Evolutionary conservation across 2,797 vertebrate genomes (phyloP).

Genomic region (Fringilla coelebs): DNA sequence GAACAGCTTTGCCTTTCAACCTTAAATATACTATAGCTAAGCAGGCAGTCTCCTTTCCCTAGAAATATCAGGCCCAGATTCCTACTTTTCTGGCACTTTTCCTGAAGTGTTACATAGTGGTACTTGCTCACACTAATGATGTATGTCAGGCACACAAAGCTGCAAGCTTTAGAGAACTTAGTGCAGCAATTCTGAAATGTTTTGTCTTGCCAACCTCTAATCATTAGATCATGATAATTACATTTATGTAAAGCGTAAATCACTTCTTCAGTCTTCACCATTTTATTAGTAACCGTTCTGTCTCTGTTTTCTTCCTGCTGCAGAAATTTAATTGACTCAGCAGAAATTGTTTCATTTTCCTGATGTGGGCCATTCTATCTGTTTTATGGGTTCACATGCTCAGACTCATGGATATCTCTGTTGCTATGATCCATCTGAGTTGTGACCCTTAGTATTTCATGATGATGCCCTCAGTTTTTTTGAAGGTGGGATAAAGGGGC

Average conservation of each 20-base stretch:
- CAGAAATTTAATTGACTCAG: not conserved
- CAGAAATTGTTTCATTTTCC: not conserved
- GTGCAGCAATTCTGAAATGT: not conserved
- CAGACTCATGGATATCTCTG: not conserved
- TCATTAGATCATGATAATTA: not conserved
- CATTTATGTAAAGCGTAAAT: not conserved
- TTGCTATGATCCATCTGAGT: not conserved
- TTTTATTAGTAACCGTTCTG: not conserved
- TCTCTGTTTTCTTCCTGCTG: not conserved
- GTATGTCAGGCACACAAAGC: not conserved
- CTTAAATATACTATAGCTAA: not conserved
- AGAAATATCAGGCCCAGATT: not conserved
- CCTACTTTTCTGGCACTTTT: not conserved
- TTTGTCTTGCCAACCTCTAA: not conserved
- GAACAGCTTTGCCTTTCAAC: slow-evolving; percentile 4
- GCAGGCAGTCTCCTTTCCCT: not conserved
- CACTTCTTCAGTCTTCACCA: not conserved
- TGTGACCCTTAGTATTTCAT: not conserved
- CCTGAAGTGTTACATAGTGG: not conserved
- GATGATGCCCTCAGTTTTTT: not conserved
- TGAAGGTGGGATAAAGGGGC: not conserved
- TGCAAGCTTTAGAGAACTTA: not conserved
- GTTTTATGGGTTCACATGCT: not conserved
- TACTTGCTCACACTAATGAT: not conserved
- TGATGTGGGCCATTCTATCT: not conserved